Evolutionary conservation across 2,888 invertebrate genomes (phyloP).

Genomic region (Cotesia congregata): DNA sequence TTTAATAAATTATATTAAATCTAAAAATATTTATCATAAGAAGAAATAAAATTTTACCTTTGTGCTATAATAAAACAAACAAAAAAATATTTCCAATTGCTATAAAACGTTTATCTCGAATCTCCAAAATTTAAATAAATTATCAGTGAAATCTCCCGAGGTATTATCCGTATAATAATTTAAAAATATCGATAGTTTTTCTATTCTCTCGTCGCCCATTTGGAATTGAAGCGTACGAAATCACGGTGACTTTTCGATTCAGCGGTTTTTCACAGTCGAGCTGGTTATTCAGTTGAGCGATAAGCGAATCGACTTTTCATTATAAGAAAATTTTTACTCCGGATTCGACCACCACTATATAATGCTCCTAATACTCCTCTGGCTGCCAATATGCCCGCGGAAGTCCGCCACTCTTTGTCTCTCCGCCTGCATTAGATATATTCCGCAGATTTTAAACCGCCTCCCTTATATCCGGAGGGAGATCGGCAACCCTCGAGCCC

Average conservation of each 20-base stretch:
- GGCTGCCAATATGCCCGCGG: slow-evolving; percentile 35
- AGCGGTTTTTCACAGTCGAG: slow-evolving; percentile 34
- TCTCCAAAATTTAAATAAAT: too few relatives aligned
- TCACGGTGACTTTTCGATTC: slow-evolving; percentile 35
- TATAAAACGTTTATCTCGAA: too few relatives aligned
- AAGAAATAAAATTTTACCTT: too few relatives aligned
- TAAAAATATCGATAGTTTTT: neutral
- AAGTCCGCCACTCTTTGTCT: slow-evolving; percentile 18
- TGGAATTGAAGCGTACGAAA: slow-evolving; percentile 29
- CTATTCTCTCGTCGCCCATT: slow-evolving; percentile 20
- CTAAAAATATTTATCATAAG: too few relatives aligned
- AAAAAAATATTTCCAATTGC: too few relatives aligned
- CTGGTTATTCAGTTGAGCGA: slow-evolving; percentile 33
- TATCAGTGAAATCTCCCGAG: too few relatives aligned
- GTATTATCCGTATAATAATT: too few relatives aligned
- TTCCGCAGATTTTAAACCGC: neutral
- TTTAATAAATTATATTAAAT: too few relatives aligned
- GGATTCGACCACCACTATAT: slow-evolving; percentile 1
- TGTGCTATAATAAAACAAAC: too few relatives aligned
- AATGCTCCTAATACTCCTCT: neutral
- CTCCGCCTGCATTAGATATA: neutral
- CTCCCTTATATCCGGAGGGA: slow-evolving; percentile 27
- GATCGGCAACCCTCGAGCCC: slow-evolving; percentile 33
- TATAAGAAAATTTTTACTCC: slow-evolving; percentile 14
- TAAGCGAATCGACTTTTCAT: slow-evolving; percentile 46